phyloP scores from a whole-genome alignment of 2,888 invertebrate genomes.

The Drosophila meridionalis region DNA sequence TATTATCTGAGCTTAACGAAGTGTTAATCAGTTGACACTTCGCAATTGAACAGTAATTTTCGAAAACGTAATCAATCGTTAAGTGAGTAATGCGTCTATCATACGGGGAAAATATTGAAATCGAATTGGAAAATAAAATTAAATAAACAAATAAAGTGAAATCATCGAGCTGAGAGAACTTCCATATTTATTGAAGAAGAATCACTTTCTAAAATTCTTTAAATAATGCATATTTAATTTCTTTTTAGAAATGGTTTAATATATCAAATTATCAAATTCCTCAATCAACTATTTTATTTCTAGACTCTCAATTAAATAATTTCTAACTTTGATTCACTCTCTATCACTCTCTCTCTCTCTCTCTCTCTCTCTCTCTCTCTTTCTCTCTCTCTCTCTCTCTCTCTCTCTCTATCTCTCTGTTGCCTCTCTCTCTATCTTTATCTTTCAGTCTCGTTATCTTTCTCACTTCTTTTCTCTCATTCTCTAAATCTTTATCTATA shows the following conservation, averaged over 20 bases:
- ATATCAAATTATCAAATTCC: too few relatives aligned
- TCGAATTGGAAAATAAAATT: neutral
- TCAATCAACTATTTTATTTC: neutral
- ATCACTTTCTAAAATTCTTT: neutral
- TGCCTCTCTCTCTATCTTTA: neutral
- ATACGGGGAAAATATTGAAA: neutral
- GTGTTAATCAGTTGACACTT: slow-evolving; percentile 42
- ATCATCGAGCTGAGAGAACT: neutral
- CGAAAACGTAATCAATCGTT: slow-evolving; percentile 29
- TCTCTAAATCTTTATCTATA: neutral
- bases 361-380: neutral
- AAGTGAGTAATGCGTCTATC: slow-evolving; percentile 1
- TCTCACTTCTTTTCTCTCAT: neutral
- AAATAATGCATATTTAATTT: too few relatives aligned
- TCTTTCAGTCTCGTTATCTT: too few relatives aligned
- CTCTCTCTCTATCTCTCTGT: neutral
- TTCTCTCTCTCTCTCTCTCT: neutral
- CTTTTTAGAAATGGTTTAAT: neutral
- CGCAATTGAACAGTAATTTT: slow-evolving; percentile 21
- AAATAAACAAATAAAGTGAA: neutral
- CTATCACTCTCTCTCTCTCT: neutral
- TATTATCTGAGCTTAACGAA: slow-evolving; percentile 3
- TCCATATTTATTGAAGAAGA: neutral
- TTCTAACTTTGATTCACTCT: neutral
- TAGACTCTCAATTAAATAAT: neutral